These are phyloP conservation scores for Acanthurus lineatus DNA, from an alignment of 2,797 vertebrate species.

Conservation along the genomic window DNA sequence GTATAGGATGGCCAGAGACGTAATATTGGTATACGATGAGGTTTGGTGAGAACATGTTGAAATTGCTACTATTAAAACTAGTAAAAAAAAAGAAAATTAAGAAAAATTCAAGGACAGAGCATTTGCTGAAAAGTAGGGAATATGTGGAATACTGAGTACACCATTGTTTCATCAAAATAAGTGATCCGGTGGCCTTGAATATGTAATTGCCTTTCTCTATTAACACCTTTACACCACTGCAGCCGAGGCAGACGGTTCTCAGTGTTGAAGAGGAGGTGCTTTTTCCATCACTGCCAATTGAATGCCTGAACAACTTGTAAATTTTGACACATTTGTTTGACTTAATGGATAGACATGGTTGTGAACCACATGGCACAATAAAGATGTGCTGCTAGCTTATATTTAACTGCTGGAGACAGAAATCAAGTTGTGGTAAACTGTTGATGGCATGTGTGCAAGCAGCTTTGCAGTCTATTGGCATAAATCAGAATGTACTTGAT, in stretches of 20 bases:
- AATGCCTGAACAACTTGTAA: slow-evolving; percentile 60
- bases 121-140: background rate
- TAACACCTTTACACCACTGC: slow-evolving; percentile 52
- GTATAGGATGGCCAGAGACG: too few relatives aligned
- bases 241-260: slow-evolving; percentile 35
- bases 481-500: background rate
- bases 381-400: slow-evolving; percentile 20
- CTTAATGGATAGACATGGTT: slow-evolving; percentile 51
- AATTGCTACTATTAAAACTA: background rate
- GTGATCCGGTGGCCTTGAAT: slow-evolving; percentile 39
- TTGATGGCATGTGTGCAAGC: background rate
- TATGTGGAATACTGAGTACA: background rate
- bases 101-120: background rate
- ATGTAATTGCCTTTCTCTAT: slow-evolving; percentile 43
- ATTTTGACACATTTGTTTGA: slow-evolving; percentile 70
- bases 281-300: slow-evolving; percentile 74
- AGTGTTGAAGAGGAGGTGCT: slow-evolving; percentile 62
- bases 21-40: too few relatives aligned
- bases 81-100: background rate
- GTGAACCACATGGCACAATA: slow-evolving; percentile 48
- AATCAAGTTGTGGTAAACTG: background rate
- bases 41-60: too few relatives aligned
- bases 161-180: background rate
- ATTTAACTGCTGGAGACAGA: slow-evolving; percentile 11
- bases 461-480: background rate